phyloP scores from a whole-genome alignment of 2,113 vertebrate genomes.

The Barbus barbus region DNA sequence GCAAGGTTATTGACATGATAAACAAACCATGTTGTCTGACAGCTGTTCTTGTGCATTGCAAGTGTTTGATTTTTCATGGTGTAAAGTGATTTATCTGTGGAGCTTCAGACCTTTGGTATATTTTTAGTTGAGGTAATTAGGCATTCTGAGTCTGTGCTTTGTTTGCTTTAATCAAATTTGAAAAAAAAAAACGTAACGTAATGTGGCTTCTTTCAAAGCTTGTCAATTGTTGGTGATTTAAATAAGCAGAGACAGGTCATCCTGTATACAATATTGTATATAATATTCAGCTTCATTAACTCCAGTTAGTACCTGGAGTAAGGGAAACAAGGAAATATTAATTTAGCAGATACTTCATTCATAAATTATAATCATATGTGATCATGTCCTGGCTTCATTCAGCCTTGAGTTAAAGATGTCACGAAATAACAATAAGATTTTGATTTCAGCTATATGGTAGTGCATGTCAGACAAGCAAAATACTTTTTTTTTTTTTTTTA shows the following conservation, averaged over 20 bases:
- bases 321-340: neutral
- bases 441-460: neutral
- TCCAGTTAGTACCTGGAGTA: neutral
- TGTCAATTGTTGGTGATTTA: neutral
- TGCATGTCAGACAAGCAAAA: neutral
- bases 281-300: neutral
- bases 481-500: too few relatives aligned
- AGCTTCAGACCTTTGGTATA: neutral
- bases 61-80: neutral
- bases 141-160: neutral
- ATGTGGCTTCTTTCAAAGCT: neutral
- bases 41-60: neutral
- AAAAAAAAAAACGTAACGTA: too few relatives aligned
- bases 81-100: constrained; percentile 2
- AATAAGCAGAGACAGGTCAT: neutral
- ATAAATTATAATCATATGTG: neutral
- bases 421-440: neutral
- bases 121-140: neutral
- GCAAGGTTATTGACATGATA: neutral
- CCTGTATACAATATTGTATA: too few relatives aligned
- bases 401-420: neutral
- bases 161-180: neutral
- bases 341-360: neutral
- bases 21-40: neutral
- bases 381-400: neutral